Evolutionary conservation across 1,140 invertebrate species (phyloP).

Genomic region (Amphibalanus amphitrite): DNA sequence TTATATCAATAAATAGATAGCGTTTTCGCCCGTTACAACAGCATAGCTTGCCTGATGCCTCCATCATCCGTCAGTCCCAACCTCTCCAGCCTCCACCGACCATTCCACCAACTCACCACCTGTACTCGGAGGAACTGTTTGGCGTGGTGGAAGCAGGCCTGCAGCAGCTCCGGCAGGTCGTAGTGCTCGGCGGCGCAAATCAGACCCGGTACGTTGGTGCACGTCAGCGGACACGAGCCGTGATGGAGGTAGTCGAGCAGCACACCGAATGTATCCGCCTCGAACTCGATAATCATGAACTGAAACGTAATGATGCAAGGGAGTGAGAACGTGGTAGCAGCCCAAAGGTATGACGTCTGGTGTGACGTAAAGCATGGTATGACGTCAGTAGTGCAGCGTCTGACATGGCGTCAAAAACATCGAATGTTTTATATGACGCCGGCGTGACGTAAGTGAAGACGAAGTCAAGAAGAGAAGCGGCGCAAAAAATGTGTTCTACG

Average conservation of each 20-base stretch:
- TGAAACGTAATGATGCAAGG: conserved; percentile 23
- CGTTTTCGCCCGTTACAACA: no score
- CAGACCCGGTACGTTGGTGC: conserved; percentile 74
- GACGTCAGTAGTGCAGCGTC: no score
- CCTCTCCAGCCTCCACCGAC: no score
- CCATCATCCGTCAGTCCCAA: no score
- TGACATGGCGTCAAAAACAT: no score
- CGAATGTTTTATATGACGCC: no score
- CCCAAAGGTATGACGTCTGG: conserved; percentile 16
- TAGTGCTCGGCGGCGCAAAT: conserved; percentile 89
- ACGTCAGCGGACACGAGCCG: conserved; percentile 75
- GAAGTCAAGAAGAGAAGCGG: no score
- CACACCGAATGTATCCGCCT: conserved; percentile 78
- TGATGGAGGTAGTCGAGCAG: conserved; percentile 81
- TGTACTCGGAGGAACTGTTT: conserved; percentile 82
- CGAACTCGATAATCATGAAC: conserved; percentile 90
- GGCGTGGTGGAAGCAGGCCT: conserved; percentile 87
- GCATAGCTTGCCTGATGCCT: no score
- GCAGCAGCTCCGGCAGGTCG: conserved; percentile 74
- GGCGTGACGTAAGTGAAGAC: no score
- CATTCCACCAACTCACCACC: conserved; percentile 39
- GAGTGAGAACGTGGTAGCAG: conserved; percentile 2
- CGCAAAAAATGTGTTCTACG: no score
- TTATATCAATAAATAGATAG: no score
- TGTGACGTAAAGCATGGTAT: conserved; percentile 2